phyloP scores from a whole-genome alignment of 2,797 vertebrate species.

The Coreius guichenoti region DNA sequence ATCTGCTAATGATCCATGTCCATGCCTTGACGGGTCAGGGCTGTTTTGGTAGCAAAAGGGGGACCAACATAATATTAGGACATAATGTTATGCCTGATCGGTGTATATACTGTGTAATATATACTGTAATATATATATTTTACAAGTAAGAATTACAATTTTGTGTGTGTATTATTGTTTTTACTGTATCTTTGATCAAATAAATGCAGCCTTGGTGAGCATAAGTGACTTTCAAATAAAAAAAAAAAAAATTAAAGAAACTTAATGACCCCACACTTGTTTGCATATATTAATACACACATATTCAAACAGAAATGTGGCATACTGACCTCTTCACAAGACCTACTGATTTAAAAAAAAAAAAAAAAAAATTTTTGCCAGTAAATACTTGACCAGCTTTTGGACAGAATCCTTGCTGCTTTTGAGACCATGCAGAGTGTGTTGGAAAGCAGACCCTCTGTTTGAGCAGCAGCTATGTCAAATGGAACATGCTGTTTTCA shows the following conservation, averaged over 20 bases:
- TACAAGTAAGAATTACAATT: neutral
- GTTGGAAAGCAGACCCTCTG: conserved; percentile 37
- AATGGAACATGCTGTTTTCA: conserved; percentile 66
- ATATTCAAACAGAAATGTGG: conserved; percentile 2
- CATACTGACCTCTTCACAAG: conserved; percentile 2
- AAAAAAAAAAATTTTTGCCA: too few species aligned
- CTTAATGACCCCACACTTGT: neutral
- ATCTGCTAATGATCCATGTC: too few species aligned
- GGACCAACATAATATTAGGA: too few species aligned
- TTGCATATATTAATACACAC: neutral
- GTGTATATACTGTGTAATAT: neutral
- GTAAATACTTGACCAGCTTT: neutral
- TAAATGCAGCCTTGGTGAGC: neutral
- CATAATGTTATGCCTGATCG: too few species aligned
- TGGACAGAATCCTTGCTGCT: neutral
- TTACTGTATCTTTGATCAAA: neutral
- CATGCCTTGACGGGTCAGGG: too few species aligned
- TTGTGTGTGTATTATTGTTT: neutral
- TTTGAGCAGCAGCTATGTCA: conserved; percentile 43
- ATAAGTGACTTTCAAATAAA: neutral
- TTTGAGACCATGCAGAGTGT: neutral
- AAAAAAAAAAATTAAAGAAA: too few species aligned
- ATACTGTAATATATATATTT: neutral
- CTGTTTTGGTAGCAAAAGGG: too few species aligned
- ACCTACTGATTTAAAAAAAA: neutral